phyloP scores from a whole-genome alignment of 2,888 invertebrate genomes.

The Drosophila kuntzei region DNA sequence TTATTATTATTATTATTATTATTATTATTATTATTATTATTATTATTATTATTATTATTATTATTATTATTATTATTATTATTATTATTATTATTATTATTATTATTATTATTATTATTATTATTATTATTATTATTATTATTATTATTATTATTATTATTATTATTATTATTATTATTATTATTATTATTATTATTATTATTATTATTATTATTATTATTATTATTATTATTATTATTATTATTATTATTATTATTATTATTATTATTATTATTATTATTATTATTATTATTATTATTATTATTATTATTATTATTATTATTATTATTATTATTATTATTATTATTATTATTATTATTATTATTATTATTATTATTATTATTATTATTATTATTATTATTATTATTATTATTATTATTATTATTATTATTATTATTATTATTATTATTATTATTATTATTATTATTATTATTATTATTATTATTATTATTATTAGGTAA shows the following conservation, averaged over 20 bases:
- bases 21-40: conserved; percentile 37
- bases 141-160: conserved; percentile 36
- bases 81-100: conserved; percentile 36
- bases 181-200: conserved; percentile 36
- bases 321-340: conserved; percentile 36
- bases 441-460: conserved; percentile 36
- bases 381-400: conserved; percentile 37
- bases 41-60: conserved; percentile 37
- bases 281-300: conserved; percentile 35
- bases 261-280: conserved; percentile 36
- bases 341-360: conserved; percentile 35
- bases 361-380: conserved; percentile 36
- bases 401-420: conserved; percentile 37
- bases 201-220: conserved; percentile 37
- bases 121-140: conserved; percentile 35
- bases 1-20: conserved; percentile 36
- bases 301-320: conserved; percentile 35
- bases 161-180: conserved; percentile 35
- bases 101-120: conserved; percentile 35
- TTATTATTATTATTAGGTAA: conserved; percentile 38
- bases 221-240: conserved; percentile 37
- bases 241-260: conserved; percentile 38
- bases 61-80: conserved; percentile 38
- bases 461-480: conserved; percentile 35
- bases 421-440: conserved; percentile 16